Evolutionary conservation across 2,888 invertebrate species (phyloP).

Genomic region (Agapostemon virescens): DNA sequence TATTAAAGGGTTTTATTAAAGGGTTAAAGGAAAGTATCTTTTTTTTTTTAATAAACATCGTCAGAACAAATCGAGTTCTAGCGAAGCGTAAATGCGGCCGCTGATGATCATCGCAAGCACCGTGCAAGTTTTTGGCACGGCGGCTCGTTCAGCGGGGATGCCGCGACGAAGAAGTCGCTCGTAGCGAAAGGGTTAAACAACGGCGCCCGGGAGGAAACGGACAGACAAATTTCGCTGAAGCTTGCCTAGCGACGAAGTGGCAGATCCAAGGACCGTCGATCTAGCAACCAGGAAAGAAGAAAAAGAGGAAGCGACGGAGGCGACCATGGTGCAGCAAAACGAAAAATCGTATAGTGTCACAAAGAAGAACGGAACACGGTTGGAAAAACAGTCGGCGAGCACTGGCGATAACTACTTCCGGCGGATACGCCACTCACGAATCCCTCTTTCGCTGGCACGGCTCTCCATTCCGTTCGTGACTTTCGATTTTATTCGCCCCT

Average conservation of each 20-base stretch:
- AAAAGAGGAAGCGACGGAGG: constrained; percentile 13
- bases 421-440: constrained; percentile 71
- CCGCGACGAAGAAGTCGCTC: too few relatives aligned
- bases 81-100: too few relatives aligned
- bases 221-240: neutral
- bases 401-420: constrained; percentile 72
- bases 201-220: neutral
- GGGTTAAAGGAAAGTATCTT: too few relatives aligned
- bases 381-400: constrained; percentile 62
- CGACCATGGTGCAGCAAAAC: constrained; percentile 38
- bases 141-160: too few relatives aligned
- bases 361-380: constrained; percentile 51
- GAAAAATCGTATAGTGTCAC: constrained; percentile 50
- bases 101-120: too few relatives aligned
- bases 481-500: constrained; percentile 47
- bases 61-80: too few relatives aligned
- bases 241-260: neutral
- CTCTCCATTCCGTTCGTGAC: constrained; percentile 43
- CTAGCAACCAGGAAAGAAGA: constrained; percentile 22
- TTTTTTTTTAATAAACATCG: too few relatives aligned
- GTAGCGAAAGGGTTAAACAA: too few relatives aligned
- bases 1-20: too few relatives aligned
- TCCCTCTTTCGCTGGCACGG: constrained; percentile 31
- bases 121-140: too few relatives aligned
- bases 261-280: neutral